Conservation (phyloP, 2,888 invertebrate genomes). For the Lochmaea capreae region DNA sequence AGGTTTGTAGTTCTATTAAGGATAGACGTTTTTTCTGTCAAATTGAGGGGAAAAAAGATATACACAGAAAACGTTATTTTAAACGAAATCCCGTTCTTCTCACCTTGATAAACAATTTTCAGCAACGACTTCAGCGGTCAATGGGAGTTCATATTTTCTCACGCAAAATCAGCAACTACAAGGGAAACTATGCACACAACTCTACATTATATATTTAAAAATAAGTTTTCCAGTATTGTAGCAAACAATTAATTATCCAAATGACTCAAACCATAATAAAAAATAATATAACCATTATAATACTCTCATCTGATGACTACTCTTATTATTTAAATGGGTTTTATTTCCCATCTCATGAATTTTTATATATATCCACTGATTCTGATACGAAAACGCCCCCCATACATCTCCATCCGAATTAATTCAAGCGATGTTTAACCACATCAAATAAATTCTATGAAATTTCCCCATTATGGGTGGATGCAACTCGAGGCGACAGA, state of each 20-base stretch:
- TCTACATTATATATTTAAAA: too few species aligned
- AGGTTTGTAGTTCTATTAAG: too few species aligned
- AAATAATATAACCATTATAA: conserved; percentile 5
- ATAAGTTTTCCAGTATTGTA: not conserved
- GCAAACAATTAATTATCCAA: not conserved
- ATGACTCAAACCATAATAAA: not conserved
- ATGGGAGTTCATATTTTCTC: too few species aligned
- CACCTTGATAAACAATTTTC: too few species aligned
- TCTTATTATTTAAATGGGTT: conserved; percentile 14
- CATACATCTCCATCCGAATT: conserved; percentile 19
- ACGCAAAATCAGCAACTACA: too few species aligned
- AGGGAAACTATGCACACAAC: too few species aligned
- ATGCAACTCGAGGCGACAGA: conserved; percentile 39
- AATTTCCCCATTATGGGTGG: conserved; percentile 37
- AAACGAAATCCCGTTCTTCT: too few species aligned
- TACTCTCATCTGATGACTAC: conserved; percentile 13
- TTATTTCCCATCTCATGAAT: conserved; percentile 13
- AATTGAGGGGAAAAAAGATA: too few species aligned
- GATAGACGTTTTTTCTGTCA: too few species aligned
- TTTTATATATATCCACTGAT: conserved; percentile 6
- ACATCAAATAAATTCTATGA: conserved; percentile 33
- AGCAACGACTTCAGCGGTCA: too few species aligned
- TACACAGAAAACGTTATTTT: too few species aligned
- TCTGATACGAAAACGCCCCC: conserved; percentile 12
- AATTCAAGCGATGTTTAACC: conserved; percentile 21